A percentile compares a stretch with the other conserved stretches of the same genome.
Conservation (phyloP, 2,113 vertebrate species). For the Mus pahari region DNA sequence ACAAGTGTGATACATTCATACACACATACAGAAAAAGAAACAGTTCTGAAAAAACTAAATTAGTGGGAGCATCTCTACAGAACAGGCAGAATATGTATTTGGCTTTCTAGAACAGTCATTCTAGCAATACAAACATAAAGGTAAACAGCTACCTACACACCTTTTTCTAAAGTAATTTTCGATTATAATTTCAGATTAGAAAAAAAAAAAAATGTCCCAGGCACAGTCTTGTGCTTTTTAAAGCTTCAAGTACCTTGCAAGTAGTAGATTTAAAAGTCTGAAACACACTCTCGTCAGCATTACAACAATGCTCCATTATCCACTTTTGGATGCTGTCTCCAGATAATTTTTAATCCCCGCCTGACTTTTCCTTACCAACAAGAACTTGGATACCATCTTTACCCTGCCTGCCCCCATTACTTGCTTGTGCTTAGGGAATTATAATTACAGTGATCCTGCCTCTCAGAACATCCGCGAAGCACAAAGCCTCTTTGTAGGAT, state of each 20-base stretch:
- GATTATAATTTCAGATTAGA: constrained; percentile 56
- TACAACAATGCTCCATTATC: constrained; percentile 66
- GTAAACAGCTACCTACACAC: constrained; percentile 51
- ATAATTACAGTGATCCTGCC: constrained; percentile 74
- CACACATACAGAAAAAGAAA: background rate
- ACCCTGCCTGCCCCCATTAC: constrained; percentile 73
- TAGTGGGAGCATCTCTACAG: background rate
- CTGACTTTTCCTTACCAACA: constrained; percentile 74
- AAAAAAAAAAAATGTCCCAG: background rate
- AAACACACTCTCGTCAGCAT: constrained; percentile 54
- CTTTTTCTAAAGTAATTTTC: constrained; percentile 64
- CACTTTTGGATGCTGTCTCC: constrained; percentile 66
- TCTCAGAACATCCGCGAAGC: constrained; percentile 72
- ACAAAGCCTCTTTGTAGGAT: constrained; percentile 78
- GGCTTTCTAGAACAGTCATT: constrained; percentile 55
- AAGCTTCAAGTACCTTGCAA: constrained; percentile 62
- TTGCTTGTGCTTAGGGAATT: constrained; percentile 76
- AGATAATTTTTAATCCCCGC: constrained; percentile 75
- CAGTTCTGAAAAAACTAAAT: background rate
- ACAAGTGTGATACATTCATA: background rate
- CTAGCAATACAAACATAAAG: constrained; percentile 58
- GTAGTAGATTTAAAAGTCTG: constrained; percentile 68
- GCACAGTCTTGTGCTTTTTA: constrained; percentile 56
- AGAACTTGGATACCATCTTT: constrained; percentile 77
- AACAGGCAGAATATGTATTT: constrained; percentile 32